Percentiles rank a stretch among this genome's conserved stretches.
Evolutionary conservation across 2,888 invertebrate species (phyloP).

Genomic region (Idaea biselata): DNA sequence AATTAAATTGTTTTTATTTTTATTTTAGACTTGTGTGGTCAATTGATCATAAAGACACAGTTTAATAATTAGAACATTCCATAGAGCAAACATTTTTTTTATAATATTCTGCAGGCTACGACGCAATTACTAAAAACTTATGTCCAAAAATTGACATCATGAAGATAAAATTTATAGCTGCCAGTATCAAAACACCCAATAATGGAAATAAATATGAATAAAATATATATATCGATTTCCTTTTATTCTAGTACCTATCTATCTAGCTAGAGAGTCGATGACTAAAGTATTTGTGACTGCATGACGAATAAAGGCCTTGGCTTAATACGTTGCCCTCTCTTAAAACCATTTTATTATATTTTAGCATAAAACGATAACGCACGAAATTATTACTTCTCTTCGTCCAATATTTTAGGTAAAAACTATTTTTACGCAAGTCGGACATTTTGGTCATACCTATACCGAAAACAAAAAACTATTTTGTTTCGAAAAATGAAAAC

Average conservation of each 20-base stretch:
- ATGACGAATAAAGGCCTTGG: conserved; percentile 20
- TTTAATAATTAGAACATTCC: too few relatives aligned
- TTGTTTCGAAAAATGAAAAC: too few relatives aligned
- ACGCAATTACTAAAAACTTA: too few relatives aligned
- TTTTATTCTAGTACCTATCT: background rate
- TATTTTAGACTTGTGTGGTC: too few relatives aligned
- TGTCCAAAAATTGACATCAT: too few relatives aligned
- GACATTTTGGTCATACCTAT: too few relatives aligned
- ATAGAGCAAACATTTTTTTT: too few relatives aligned
- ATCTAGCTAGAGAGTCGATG: background rate
- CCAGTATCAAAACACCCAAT: background rate
- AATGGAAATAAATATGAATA: background rate
- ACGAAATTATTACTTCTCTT: conserved; percentile 5
- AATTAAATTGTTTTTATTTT: too few relatives aligned
- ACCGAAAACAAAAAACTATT: too few relatives aligned
- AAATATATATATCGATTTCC: background rate
- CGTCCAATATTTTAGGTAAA: background rate
- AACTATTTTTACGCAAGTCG: background rate
- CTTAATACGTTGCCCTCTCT: conserved; percentile 16
- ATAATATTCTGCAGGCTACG: too few relatives aligned
- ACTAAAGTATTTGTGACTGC: conserved; percentile 13
- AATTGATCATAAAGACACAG: too few relatives aligned
- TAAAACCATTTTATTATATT: conserved; percentile 6
- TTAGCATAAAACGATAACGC: conserved; percentile 12
- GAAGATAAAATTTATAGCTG: background rate